Evolutionary conservation across 2,797 vertebrate genomes (phyloP), one percentile per base, ranked within the genome.

Genomic region (Gallirallus australis): DNA sequence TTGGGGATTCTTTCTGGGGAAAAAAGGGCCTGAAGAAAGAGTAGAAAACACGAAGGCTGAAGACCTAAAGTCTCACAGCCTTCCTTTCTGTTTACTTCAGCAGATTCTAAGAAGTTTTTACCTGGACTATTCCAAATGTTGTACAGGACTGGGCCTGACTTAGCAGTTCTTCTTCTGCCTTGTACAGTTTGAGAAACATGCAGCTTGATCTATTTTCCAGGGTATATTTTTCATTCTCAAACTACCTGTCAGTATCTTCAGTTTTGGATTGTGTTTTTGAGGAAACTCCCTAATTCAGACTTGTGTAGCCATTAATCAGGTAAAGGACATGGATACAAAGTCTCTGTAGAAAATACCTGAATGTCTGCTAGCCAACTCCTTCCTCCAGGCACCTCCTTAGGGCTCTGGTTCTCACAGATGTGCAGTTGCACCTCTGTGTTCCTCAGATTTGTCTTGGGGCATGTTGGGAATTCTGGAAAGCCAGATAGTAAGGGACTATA

Each of bases 151-250:
- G 77, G 82, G 52, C 35, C 37, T 89, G 71, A 31, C 1, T 91
- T 75, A 78, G 50, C 37, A 50, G n/a, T 80, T 87, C 50, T 86
- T 40, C 27, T 93, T 8, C 37, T 89, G 40, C 50, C 69, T 94
- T 73, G 20, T 65, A 54, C 57, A 10, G 12, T 50, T 87, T 42
- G 61, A 91, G 28, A 69, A 91, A 40, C 54, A 45, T 31, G 63
- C 21, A 78, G 54, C 65, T 70, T 3, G 2, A 72, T 90, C 78
- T 6, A 3, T 71, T 90, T 91, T 75, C 65, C 31, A 72, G 39
- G 63, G 27, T 42, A 3, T 87, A 78, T 91, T 92, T 91, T 89
- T 94, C 64, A 72, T 89, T 87, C 82, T 80, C 20, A 71, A 80
- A 80, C 30, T 65, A 50, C 53, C 57, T 80, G 76, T 68, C 75